Base-by-base conservation (phyloP, 2,113 vertebrate genomes). In the Hipposideros armiger region DNA sequence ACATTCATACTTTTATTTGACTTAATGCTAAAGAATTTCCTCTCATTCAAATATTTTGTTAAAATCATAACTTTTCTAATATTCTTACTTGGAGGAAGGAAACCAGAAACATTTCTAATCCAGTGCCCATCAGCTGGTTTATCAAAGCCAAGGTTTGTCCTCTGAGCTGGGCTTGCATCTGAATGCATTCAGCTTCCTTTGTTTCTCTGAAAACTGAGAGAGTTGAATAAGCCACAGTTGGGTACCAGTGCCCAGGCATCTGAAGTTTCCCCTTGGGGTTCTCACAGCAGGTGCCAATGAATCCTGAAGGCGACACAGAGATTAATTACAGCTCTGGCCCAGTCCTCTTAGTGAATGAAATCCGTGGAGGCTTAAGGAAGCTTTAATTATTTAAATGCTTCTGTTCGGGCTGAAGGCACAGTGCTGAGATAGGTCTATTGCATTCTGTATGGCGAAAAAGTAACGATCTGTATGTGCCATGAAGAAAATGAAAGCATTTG, bases 271-370 rank as follows among this genome's bases (percentile, higher is more conserved):
- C 94, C 96, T 94, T 73, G 91, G 85, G 47, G 96, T 97, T 98
- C 97, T 98, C 97, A 97, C 94, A 96, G 96, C 87, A 83, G 94
- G 95, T 97, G 97, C 97, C 97, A 97, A 90, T 36, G 88, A 92
- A 95, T 96, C 97, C 97, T 97, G 97, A 95, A 95, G 96, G 98
- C 97, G 98, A 98, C 94, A 95, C 81, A 81, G 91, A 98, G 97
- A 97, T 90, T 97, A 97, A 97, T 97, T 92, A 97, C 92, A 96
- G 95, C 91, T 95, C 81, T 94, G 95, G 93, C 96, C 95, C 97
- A 91, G 88, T 97, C 96, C 97, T 97, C 96, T 97, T 84, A 90
- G 92, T 87, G 87, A 96, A 94, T 62, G 92, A 94, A 94, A 92
- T 88, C 87, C 93, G 95, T 62, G 47, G 95, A 97, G 96, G 93